Conservation (phyloP, 2,113 vertebrate species). For the Antigone vipio region DNA sequence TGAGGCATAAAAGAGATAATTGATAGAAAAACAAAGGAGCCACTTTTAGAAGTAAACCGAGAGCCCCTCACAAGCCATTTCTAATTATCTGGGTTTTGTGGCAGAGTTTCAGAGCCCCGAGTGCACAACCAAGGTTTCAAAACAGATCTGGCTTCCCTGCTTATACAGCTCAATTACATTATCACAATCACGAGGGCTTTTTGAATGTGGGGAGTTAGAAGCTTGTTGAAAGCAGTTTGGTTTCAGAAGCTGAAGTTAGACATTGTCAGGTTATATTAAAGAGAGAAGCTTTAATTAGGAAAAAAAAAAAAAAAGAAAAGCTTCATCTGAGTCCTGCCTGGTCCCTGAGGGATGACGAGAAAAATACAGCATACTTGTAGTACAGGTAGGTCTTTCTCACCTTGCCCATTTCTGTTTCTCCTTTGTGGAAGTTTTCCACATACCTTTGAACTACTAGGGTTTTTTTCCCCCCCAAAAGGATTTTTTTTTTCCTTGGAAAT, state of each 20-base stretch:
- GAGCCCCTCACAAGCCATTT: background rate
- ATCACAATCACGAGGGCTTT: background rate
- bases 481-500: background rate
- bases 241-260: background rate
- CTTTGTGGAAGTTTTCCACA: background rate
- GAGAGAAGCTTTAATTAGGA: background rate
- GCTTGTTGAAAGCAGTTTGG: background rate
- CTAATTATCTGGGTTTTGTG: background rate
- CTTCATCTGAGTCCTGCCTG: background rate
- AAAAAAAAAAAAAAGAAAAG: background rate
- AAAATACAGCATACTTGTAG: background rate
- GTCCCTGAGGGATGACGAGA: background rate
- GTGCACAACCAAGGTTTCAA: background rate
- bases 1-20: background rate
- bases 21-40: conserved; percentile 20
- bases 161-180: background rate
- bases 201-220: background rate
- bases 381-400: background rate
- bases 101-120: background rate
- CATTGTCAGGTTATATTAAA: background rate
- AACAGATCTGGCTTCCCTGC: background rate
- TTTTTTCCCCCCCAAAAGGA: background rate
- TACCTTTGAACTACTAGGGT: background rate
- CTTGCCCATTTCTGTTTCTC: background rate
- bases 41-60: conserved; percentile 3